phyloP scores from a whole-genome alignment of 2,888 invertebrate species.

The Merodon equestris region DNA sequence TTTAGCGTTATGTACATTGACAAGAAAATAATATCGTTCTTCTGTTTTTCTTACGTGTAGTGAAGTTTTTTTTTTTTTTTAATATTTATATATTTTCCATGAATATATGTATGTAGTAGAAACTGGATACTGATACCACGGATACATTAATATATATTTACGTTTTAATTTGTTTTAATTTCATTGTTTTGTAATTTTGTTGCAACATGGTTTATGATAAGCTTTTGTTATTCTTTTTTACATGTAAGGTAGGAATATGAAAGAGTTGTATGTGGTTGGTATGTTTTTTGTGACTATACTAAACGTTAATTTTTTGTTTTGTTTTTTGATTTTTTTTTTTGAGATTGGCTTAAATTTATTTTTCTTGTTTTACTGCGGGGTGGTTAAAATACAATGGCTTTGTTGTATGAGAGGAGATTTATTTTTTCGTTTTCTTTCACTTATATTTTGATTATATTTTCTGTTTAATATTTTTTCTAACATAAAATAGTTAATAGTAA shows the following conservation, averaged over 20 bases:
- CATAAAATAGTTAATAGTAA: slow-evolving; percentile 12
- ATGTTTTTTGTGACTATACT: not conserved
- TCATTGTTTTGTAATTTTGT: not conserved
- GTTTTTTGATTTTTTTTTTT: slow-evolving; percentile 3
- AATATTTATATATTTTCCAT: slow-evolving; percentile 14
- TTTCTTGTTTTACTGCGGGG: slow-evolving; percentile 1
- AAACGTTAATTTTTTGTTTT: slow-evolving; percentile 7
- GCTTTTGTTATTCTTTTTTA: slow-evolving; percentile 18
- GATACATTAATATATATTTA: slow-evolving; percentile 28
- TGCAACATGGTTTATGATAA: not conserved
- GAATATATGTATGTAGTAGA: slow-evolving; percentile 33
- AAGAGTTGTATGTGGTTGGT: slow-evolving; percentile 25
- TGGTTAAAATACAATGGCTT: slow-evolving; percentile 32
- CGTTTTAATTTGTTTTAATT: not conserved
- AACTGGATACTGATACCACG: slow-evolving; percentile 29
- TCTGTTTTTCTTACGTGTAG: not conserved
- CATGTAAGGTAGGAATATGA: slow-evolving; percentile 45
- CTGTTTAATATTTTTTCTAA: slow-evolving; percentile 4
- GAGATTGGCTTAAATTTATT: not conserved
- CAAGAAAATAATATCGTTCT: slow-evolving; percentile 23
- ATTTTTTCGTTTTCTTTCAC: slow-evolving; percentile 42
- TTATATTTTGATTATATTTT: slow-evolving; percentile 33
- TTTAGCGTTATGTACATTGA: slow-evolving; percentile 34
- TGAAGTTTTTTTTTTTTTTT: not conserved
- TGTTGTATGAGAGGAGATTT: slow-evolving; percentile 22